Base-by-base conservation (phyloP, 2,113 vertebrate genomes). In the Chloebia gouldiae region DNA sequence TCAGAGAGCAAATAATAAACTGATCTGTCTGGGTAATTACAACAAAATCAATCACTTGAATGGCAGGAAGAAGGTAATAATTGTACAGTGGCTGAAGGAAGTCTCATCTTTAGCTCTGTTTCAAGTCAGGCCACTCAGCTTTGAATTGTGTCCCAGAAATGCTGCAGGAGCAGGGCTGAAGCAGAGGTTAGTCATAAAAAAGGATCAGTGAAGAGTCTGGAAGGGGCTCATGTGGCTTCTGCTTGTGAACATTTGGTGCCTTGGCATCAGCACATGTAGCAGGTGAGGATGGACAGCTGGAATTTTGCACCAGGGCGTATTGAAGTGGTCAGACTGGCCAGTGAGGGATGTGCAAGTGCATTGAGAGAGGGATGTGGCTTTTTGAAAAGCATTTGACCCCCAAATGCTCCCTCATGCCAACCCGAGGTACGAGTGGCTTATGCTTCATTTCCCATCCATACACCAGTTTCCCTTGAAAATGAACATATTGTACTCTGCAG, bases 401-500 rank as follows among this genome's bases (percentile, higher is more conserved):
- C 17, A 2, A 7, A 7, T 16, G 8, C 6, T 9, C 7, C 13
- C 18, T 10, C 1, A 1, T 1, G 3, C 50, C 30, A 7, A 9
- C 42, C 25, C 0, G 0, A 45, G 27, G 22, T 49, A 61, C 65
- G 37, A 9, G 18, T 57, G 50, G 35, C 72, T 93, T 90, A 47
- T 0, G 13, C 44, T 83, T 93, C 86, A 91, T 81, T 83, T 95
- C 78, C 82, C 47, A 92, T 81, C 94, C 91, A 21, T 88, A 47
- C 24, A 63, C 39, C 2, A 11, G 40, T 88, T 88, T 86, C 64
- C 68, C 72, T 93, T 84, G 60, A 66, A 86, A 81, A 86, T 20
- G 94, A 95, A 94, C 96, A 96, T 61, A 71, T 37, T 94, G 88
- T 94, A 83, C 93, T 81, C 54, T 96, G 95, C 93, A 96, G 94